Evolutionary conservation across 2,113 vertebrate species (phyloP), one percentile per base, ranked within the genome.

Genomic region (Crotalus helleri): DNA sequence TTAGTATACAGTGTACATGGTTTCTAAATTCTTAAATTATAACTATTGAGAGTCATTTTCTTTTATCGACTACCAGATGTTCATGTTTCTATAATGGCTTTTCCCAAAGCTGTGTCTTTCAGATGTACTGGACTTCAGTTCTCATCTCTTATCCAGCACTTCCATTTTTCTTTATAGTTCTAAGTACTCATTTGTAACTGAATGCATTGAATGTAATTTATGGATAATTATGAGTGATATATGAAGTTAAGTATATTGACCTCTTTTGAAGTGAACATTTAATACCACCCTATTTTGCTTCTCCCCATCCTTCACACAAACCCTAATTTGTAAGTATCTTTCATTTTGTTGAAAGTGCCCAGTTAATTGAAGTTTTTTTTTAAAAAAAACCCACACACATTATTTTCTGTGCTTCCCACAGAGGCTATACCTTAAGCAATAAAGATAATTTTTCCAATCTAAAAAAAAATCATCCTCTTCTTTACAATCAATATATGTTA

Each of bases 261-360:
- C 39, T 51, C 33, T 85, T 88, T 33, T 59, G 92, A 85, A 85
- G 58, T 26, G 4, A 21, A 33, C 57, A 88, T 69, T 24, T 26
- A 91, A 29, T 61, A 74, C 88, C 89, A 89, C n/a, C 29, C 74
- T 92, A 81, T 95, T 93, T 92, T 89, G 87, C 33, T 24, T 69
- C 4, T 15, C 64, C 29, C 12, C 29, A 69, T 33, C 0, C 13
- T 93, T 87, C 94, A 91, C 93, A 94, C 58, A 89, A 1, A 88
- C 88, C 61, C 17, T 9, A 58, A 87, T n/a, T 55, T 93, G 89
- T 92, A 53, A 88, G 23, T 26, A 23, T 21, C 39, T 58, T 39
- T 39, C 29, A 58, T 39, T 89, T 44, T 39, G 0, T 81, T 81
- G 33, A 81, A 81, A 81, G n/a, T 15, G 7, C 69, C 4, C 15